Conservation (phyloP, 2,888 invertebrate genomes). For the Drosophila yooni region DNA sequence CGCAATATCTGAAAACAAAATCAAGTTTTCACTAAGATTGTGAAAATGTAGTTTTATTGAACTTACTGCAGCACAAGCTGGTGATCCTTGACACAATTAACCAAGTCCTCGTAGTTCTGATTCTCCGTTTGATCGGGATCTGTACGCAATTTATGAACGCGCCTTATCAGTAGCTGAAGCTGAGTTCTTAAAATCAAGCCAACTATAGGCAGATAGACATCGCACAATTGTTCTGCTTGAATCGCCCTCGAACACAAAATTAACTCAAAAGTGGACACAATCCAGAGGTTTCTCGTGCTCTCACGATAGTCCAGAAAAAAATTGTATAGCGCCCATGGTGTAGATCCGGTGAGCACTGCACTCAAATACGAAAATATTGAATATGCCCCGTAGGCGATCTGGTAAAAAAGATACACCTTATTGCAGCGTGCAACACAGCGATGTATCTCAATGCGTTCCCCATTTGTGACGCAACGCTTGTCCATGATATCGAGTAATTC, state of each 20-base stretch:
- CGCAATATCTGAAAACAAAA: constrained; percentile 32
- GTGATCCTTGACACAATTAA: constrained; percentile 51
- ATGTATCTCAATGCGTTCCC: constrained; percentile 25
- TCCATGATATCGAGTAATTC: constrained; percentile 39
- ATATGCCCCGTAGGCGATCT: constrained; percentile 5
- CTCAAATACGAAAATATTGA: constrained; percentile 1
- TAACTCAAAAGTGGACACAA: not conserved
- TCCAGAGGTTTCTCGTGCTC: constrained; percentile 15
- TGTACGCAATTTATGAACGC: constrained; percentile 30
- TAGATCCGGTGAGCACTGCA: constrained; percentile 7
- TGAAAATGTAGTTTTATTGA: not conserved
- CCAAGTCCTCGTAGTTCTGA: constrained; percentile 34
- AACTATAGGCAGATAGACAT: constrained; percentile 26
- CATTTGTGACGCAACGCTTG: constrained; percentile 2
- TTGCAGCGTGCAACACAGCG: constrained; percentile 35
- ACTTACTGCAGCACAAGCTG: constrained; percentile 36
- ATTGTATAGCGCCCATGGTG: constrained; percentile 37
- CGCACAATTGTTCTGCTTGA: constrained; percentile 16
- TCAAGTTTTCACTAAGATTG: not conserved
- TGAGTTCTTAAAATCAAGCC: constrained; percentile 35
- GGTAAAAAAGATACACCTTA: constrained; percentile 20
- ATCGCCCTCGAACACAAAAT: too few relatives aligned
- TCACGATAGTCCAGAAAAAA: constrained; percentile 33
- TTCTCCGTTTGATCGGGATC: constrained; percentile 3
- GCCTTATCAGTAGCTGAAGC: constrained; percentile 21